Percentiles rank a stretch among this genome's conserved stretches.
Evolutionary conservation across 2,797 vertebrate genomes (phyloP).

Genomic region (Semotilus atromaculatus): DNA sequence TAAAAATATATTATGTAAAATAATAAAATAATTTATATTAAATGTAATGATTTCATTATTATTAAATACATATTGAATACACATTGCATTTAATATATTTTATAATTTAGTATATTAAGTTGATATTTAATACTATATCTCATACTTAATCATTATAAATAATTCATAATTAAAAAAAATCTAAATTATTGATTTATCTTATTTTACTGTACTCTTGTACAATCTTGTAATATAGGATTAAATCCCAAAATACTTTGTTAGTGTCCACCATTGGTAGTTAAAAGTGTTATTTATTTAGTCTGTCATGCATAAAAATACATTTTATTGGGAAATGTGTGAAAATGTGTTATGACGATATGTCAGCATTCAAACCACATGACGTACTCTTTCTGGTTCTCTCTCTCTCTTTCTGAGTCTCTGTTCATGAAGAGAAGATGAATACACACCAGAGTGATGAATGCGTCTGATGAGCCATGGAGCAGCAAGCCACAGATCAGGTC

Average conservation of each 20-base stretch:
- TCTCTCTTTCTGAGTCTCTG: background rate
- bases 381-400: background rate
- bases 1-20: too few species aligned
- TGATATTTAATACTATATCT: background rate
- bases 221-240: background rate
- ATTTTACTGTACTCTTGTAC: background rate
- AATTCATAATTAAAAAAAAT: background rate
- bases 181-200: background rate
- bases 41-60: too few species aligned
- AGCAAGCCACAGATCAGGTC: constrained; percentile 36
- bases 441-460: constrained; percentile 36
- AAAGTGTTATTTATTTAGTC: background rate
- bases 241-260: background rate
- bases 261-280: background rate
- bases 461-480: constrained; percentile 22
- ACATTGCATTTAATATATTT: background rate
- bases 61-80: too few species aligned
- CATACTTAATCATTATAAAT: background rate
- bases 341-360: background rate
- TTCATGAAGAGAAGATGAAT: constrained; percentile 16
- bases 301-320: background rate
- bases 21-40: too few species aligned
- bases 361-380: background rate
- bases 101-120: background rate
- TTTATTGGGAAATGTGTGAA: background rate